phyloP scores from a whole-genome alignment of 2,888 invertebrate genomes.

The Agrotis ipsilon region DNA sequence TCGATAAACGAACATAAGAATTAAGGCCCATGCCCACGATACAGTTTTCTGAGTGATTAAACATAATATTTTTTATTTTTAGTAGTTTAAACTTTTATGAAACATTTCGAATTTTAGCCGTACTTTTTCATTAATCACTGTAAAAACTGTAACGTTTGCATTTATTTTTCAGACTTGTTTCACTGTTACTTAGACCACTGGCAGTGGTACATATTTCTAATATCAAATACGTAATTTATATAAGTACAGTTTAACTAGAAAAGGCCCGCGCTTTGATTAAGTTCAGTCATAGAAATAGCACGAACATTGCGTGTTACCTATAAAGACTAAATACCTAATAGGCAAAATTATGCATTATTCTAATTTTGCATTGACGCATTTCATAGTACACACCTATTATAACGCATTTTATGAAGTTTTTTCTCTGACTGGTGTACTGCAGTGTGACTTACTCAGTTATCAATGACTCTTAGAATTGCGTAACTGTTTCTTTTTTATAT shows the following conservation, averaged over 20 bases:
- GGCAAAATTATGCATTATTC: too few species aligned
- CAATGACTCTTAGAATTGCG: too few species aligned
- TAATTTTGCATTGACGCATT: too few species aligned
- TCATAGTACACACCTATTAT: too few species aligned
- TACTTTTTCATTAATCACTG: slow-evolving; percentile 6
- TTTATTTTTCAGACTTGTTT: slow-evolving; percentile 25
- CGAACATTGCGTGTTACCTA: too few species aligned
- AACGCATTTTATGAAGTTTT: too few species aligned
- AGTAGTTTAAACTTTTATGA: not conserved
- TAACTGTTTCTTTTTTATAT: too few species aligned
- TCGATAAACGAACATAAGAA: slow-evolving; percentile 55
- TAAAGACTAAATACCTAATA: too few species aligned
- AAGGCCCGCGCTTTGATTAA: too few species aligned
- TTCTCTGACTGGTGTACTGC: too few species aligned
- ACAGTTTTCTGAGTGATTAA: slow-evolving; percentile 15
- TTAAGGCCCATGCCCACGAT: slow-evolving; percentile 20
- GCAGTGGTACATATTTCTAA: not conserved
- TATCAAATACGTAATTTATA: not conserved
- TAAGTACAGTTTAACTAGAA: not conserved
- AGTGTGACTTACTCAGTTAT: too few species aligned
- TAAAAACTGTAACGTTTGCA: slow-evolving; percentile 22
- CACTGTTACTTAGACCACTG: slow-evolving; percentile 18
- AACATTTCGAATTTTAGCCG: not conserved
- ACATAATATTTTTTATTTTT: not conserved
- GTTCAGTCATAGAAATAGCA: too few species aligned